Conservation (phyloP, 2,888 invertebrate genomes). For the Tortrix viridana region DNA sequence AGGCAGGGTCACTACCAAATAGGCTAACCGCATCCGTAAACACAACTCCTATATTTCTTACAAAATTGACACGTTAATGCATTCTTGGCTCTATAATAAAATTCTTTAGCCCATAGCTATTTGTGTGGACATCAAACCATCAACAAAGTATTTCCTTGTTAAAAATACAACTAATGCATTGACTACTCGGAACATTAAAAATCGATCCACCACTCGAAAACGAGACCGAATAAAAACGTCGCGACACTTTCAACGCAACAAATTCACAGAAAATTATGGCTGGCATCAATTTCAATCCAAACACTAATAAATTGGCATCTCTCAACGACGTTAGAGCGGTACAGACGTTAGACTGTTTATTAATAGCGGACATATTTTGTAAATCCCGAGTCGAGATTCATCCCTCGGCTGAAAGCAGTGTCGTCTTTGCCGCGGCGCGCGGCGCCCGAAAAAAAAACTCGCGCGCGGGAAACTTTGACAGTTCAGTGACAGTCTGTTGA, state of each 20-base stretch:
- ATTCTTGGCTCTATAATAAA: not conserved
- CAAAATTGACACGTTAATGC: not conserved
- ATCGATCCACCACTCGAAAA: conserved; percentile 68
- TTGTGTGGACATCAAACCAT: not conserved
- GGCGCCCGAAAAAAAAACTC: conserved; percentile 68
- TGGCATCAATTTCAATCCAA: conserved; percentile 82
- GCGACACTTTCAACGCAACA: conserved; percentile 74
- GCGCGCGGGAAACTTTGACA: conserved; percentile 43
- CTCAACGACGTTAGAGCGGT: conserved; percentile 63
- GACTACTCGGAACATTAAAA: conserved; percentile 56
- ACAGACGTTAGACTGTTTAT: conserved; percentile 75
- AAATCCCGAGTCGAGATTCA: conserved; percentile 66
- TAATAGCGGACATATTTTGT: conserved; percentile 79
- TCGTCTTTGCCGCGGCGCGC: conserved; percentile 65
- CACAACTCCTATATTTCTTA: no score
- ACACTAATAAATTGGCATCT: conserved; percentile 83
- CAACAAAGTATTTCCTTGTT: conserved; percentile 13
- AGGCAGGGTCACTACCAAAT: no score
- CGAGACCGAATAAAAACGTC: conserved; percentile 72
- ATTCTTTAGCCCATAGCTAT: not conserved
- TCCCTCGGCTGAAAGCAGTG: conserved; percentile 75
- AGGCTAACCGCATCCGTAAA: no score
- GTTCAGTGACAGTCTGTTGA: conserved; percentile 36
- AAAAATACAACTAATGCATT: conserved; percentile 29
- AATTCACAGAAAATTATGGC: conserved; percentile 79